These are phyloP conservation scores for Brienomyrus brachyistius DNA, from an alignment of 2,113 vertebrate genomes.

Conservation along the genomic window DNA sequence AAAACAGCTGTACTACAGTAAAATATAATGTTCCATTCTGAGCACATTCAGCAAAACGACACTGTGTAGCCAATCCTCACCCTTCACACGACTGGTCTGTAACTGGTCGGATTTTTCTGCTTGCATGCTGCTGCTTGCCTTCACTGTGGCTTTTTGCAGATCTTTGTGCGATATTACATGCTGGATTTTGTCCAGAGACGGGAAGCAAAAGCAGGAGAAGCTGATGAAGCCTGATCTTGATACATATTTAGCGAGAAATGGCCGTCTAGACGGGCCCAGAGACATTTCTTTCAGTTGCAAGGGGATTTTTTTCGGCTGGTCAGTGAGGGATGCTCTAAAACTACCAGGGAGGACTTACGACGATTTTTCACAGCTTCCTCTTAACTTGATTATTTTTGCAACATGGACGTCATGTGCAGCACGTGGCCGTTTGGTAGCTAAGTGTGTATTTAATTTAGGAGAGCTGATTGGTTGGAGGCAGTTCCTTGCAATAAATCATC, in stretches of 20 bases:
- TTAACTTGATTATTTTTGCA: background rate
- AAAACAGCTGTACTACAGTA: background rate
- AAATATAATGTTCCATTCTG: background rate
- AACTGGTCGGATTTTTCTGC: background rate
- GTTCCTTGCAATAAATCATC: background rate
- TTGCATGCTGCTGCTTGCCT: background rate
- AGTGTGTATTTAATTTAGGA: background rate
- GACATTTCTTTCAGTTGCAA: background rate
- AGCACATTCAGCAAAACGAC: background rate
- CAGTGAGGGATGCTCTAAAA: background rate
- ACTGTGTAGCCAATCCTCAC: too few species aligned
- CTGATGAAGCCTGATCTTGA: background rate
- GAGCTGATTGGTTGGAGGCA: background rate
- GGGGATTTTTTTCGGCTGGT: background rate
- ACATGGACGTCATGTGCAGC: background rate
- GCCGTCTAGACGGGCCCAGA: background rate
- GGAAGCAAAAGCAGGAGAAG: background rate
- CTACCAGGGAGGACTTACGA: background rate
- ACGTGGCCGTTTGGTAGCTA: background rate
- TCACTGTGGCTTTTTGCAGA: background rate
- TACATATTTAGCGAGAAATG: background rate
- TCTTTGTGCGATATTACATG: background rate
- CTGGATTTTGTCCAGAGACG: background rate
- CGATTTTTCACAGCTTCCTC: background rate
- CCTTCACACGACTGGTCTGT: background rate